These are phyloP conservation scores for Ginglymostoma cirratum DNA, from an alignment of 2,113 vertebrate species.

Conservation along the genomic window DNA sequence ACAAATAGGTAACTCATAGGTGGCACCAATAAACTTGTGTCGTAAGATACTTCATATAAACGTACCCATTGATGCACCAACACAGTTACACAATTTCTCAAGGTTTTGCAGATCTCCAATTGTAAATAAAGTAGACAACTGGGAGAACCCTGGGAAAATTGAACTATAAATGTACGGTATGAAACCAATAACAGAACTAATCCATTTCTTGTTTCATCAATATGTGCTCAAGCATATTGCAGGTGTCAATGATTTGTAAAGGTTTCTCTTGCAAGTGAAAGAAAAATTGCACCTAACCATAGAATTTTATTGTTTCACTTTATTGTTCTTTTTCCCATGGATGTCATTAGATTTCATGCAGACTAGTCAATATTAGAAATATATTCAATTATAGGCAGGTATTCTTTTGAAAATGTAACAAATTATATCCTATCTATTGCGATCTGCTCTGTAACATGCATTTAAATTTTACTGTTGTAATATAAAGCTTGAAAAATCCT, in stretches of 20 bases:
- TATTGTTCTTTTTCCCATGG: background rate
- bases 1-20: background rate
- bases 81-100: background rate
- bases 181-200: background rate
- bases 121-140: background rate
- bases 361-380: background rate
- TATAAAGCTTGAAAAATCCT: background rate
- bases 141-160: background rate
- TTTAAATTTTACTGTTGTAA: background rate
- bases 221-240: background rate
- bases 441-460: background rate
- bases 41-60: background rate
- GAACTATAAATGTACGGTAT: background rate
- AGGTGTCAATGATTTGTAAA: background rate
- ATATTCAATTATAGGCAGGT: background rate
- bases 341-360: background rate
- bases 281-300: background rate
- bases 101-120: background rate
- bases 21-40: background rate
- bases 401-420: background rate
- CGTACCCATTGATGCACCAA: background rate
- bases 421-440: background rate
- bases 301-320: background rate
- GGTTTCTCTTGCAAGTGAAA: background rate
- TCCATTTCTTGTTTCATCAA: background rate